A percentile compares a stretch with the other conserved stretches of the same genome.
Evolutionary conservation across 2,888 invertebrate genomes (phyloP).

Genomic region (Oscheius sp.): DNA sequence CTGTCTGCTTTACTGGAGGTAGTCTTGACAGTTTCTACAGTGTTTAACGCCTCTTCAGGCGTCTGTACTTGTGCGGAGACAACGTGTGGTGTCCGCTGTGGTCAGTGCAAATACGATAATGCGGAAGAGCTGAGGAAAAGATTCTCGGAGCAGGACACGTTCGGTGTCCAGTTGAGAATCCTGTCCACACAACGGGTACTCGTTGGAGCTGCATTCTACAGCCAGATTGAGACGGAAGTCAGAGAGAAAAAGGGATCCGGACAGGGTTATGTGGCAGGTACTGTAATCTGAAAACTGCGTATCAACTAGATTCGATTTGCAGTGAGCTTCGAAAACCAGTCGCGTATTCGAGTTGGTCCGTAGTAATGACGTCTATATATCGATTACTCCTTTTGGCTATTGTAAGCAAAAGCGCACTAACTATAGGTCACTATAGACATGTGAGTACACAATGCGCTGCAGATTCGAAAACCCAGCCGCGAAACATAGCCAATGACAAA

Average conservation of each 20-base stretch:
- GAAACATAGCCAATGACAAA: too few species aligned
- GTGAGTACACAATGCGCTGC: too few species aligned
- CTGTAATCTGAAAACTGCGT: too few species aligned
- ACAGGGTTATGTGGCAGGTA: conserved; percentile 11
- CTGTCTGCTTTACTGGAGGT: conserved; percentile 57
- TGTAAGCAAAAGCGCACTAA: too few species aligned
- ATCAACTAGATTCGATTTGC: too few species aligned
- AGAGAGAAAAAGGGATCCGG: conserved; percentile 16
- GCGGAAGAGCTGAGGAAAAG: conserved; percentile 16
- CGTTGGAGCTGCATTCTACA: conserved; percentile 20
- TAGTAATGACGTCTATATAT: too few species aligned
- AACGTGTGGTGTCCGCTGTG: conserved; percentile 57
- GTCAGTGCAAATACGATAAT: conserved; percentile 41
- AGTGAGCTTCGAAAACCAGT: too few species aligned
- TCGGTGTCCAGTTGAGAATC: conserved; percentile 29
- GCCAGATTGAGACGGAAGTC: conserved; percentile 17
- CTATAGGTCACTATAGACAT: too few species aligned
- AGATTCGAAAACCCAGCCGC: too few species aligned
- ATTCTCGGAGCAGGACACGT: conserved; percentile 31
- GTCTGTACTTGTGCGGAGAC: conserved; percentile 68
- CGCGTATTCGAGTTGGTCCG: too few species aligned
- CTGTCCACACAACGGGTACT: not conserved
- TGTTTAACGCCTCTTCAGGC: conserved; percentile 39
- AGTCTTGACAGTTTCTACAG: not conserved
- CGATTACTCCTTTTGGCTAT: too few species aligned